phyloP scores from a whole-genome alignment of 1,140 invertebrate genomes.

The Schmidtea mediterranea region DNA sequence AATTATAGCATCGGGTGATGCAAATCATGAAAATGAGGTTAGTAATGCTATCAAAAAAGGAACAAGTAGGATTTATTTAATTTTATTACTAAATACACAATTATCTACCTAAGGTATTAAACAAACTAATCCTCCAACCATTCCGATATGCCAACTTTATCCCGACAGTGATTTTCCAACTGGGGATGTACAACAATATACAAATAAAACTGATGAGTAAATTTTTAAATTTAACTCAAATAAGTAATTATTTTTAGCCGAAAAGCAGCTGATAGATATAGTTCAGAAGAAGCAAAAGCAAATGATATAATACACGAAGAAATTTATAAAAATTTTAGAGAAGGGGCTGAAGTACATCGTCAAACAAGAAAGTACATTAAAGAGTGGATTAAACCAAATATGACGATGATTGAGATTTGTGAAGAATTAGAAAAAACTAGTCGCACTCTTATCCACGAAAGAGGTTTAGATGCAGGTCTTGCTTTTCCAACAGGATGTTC shows the following conservation, averaged over 20 bases:
- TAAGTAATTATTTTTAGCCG: no score
- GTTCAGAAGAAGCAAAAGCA: background rate
- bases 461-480: conserved; percentile 73
- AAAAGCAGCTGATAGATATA: background rate
- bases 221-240: no score
- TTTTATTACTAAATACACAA: no score
- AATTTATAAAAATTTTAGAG: background rate
- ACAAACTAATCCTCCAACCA: no score
- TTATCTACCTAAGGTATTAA: no score
- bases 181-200: background rate
- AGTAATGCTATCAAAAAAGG: no score
- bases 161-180: background rate
- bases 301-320: background rate
- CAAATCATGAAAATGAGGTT: no score
- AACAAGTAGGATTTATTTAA: no score
- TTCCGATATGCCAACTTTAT: background rate
- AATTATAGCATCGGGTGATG: no score
- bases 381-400: conserved; percentile 78
- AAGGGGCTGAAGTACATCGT: conserved; percentile 8
- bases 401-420: conserved; percentile 97
- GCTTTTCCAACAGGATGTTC: conserved; percentile 97
- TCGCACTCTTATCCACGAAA: conserved; percentile 65
- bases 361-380: conserved; percentile 70
- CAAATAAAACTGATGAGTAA: no score
- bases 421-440: conserved; percentile 52